These are phyloP conservation scores for Saccostrea echinata DNA, from an alignment of 1,140 invertebrate genomes.

Conservation along the genomic window DNA sequence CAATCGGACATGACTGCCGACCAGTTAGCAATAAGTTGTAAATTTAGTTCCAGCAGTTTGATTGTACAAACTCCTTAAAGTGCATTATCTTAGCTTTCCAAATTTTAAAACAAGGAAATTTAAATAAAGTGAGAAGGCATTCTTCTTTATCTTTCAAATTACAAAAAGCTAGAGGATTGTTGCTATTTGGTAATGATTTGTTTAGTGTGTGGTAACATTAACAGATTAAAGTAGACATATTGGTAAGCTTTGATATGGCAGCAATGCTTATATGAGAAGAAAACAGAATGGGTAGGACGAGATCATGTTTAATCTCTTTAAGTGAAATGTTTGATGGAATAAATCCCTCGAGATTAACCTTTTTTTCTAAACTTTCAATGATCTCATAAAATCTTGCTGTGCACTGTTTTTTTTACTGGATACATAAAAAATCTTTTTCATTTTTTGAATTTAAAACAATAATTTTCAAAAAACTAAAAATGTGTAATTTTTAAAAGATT, in stretches of 20 bases:
- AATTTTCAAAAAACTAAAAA: too few relatives aligned
- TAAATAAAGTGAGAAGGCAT: background rate
- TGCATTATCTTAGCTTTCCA: conserved; percentile 6
- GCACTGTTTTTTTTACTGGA: too few relatives aligned
- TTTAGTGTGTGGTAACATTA: conserved; percentile 37
- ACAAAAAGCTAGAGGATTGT: background rate
- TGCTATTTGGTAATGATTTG: background rate
- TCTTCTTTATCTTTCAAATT: conserved; percentile 12
- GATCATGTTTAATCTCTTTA: background rate
- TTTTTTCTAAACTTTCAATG: background rate
- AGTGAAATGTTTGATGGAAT: conserved; percentile 32
- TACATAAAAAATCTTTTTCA: too few relatives aligned
- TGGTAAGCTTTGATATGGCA: conserved; percentile 18
- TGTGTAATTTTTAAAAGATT: too few relatives aligned
- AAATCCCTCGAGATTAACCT: conserved; percentile 26
- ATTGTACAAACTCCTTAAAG: background rate
- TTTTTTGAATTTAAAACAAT: too few relatives aligned
- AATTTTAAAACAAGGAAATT: conserved; percentile 23
- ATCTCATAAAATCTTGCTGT: background rate
- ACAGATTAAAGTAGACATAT: background rate
- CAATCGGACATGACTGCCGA: background rate
- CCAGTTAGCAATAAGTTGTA: background rate
- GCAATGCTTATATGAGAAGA: background rate
- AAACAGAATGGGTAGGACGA: conserved; percentile 5
- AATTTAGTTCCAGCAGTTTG: background rate